Evolutionary conservation across 1,140 invertebrate genomes (phyloP).

Genomic region (Procambarus clarkii): DNA sequence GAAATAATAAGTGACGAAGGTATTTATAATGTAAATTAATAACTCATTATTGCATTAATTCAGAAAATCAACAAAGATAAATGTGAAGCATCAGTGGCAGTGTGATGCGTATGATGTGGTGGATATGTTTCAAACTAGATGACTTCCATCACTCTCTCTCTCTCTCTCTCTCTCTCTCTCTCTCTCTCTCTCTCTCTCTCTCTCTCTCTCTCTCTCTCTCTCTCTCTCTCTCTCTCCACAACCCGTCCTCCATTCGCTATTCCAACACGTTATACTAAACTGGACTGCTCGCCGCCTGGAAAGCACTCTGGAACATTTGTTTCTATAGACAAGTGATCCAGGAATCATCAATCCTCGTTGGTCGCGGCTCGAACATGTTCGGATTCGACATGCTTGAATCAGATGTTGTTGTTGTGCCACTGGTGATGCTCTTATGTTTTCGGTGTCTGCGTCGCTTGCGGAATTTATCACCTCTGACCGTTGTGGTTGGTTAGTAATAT

Average conservation of each 20-base stretch:
- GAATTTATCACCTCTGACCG: neutral
- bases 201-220: conserved; percentile 21
- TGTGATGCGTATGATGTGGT: no score
- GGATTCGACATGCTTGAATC: conserved; percentile 35
- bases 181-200: neutral
- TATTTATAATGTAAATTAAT: no score
- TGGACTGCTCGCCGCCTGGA: conserved; percentile 17
- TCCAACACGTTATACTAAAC: conserved; percentile 6
- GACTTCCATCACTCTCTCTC: no score
- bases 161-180: no score
- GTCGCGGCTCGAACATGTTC: conserved; percentile 38
- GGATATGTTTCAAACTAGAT: no score
- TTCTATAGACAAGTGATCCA: conserved; percentile 58
- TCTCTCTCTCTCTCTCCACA: conserved; percentile 31
- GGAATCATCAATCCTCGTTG: conserved; percentile 62
- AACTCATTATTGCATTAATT: no score
- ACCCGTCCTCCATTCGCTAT: neutral
- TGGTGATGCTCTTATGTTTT: conserved; percentile 20
- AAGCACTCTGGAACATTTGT: conserved; percentile 64
- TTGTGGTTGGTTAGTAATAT: neutral
- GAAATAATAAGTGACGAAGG: no score
- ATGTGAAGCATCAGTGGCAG: no score
- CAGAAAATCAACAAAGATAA: no score
- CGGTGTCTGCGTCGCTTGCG: neutral
- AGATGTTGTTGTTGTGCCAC: conserved; percentile 1